These are phyloP conservation scores for Paralvinella palmiformis DNA, from an alignment of 1,140 invertebrate genomes.

Conservation along the genomic window DNA sequence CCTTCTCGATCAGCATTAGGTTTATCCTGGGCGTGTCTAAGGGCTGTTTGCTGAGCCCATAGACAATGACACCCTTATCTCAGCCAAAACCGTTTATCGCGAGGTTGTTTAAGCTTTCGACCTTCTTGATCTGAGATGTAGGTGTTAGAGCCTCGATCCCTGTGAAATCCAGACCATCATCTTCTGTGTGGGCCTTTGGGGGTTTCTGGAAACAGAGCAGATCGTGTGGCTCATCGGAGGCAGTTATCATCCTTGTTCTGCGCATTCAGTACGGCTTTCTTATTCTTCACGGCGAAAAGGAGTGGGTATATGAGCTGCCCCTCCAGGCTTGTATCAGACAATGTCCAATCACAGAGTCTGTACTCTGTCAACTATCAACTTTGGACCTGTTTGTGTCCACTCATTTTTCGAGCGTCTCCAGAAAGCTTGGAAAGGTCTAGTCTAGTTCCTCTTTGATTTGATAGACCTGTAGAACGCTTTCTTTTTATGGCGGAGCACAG, in stretches of 20 bases:
- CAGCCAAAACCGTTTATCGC: too few relatives aligned
- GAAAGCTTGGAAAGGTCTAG: too few relatives aligned
- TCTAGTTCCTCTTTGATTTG: too few relatives aligned
- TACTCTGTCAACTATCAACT: conserved; percentile 14
- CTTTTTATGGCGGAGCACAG: too few relatives aligned
- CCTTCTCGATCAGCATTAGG: too few relatives aligned
- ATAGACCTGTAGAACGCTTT: too few relatives aligned
- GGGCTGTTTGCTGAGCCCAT: too few relatives aligned
- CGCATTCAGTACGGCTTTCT: conserved; percentile 19
- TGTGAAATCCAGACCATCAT: conserved; percentile 10
- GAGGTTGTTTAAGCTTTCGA: conserved; percentile 11
- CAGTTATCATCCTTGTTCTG: conserved; percentile 18
- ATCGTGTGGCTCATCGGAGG: conserved; percentile 8
- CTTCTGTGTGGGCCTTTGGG: background rate
- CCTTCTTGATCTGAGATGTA: conserved; percentile 13
- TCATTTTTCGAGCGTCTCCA: conserved; percentile 4
- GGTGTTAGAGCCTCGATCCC: conserved; percentile 18
- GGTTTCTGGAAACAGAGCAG: background rate
- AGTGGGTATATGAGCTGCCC: conserved; percentile 11
- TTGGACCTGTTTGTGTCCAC: conserved; percentile 15
- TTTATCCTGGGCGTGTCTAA: background rate
- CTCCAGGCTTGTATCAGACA: conserved; percentile 14
- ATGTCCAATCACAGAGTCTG: conserved; percentile 9
- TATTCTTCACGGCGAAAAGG: conserved; percentile 8
- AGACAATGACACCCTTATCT: too few relatives aligned